Conservation (phyloP, 1,140 invertebrate genomes). For the Brachionus asplanchnoidis region DNA sequence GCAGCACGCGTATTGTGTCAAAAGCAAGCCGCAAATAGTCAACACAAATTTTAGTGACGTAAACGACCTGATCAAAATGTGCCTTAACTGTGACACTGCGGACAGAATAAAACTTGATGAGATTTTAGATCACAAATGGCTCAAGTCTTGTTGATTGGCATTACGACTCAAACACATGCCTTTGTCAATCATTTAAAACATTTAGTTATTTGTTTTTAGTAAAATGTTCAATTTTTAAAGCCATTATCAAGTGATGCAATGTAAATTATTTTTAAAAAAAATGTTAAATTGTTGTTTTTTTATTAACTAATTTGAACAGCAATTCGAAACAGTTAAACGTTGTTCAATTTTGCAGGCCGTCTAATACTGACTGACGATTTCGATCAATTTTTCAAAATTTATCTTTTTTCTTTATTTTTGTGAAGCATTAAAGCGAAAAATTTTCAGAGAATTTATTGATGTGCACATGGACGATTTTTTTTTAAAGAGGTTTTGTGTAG, state of each 20-base stretch:
- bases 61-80: slow-evolving; percentile 30
- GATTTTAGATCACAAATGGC: slow-evolving; percentile 20
- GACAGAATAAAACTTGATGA: slow-evolving; percentile 37
- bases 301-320: neutral
- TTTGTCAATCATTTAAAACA: neutral
- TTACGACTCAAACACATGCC: neutral
- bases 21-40: neutral
- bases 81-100: neutral
- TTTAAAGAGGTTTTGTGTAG: neutral
- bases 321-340: neutral
- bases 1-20: neutral
- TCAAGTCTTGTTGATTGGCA: slow-evolving; percentile 4
- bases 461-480: neutral
- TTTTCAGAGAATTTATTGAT: neutral
- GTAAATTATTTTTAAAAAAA: neutral
- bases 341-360: neutral
- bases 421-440: neutral
- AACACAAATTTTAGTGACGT: slow-evolving; percentile 4
- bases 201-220: slow-evolving; percentile 21
- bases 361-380: neutral
- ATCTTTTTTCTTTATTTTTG: neutral
- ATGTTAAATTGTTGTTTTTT: neutral
- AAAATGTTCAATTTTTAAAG: neutral
- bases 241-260: neutral
- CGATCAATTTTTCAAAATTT: neutral